Percentiles rank a stretch among this genome's conserved stretches.
phyloP scores from a whole-genome alignment of 2,888 invertebrate species.

The Cotesia congregata region DNA sequence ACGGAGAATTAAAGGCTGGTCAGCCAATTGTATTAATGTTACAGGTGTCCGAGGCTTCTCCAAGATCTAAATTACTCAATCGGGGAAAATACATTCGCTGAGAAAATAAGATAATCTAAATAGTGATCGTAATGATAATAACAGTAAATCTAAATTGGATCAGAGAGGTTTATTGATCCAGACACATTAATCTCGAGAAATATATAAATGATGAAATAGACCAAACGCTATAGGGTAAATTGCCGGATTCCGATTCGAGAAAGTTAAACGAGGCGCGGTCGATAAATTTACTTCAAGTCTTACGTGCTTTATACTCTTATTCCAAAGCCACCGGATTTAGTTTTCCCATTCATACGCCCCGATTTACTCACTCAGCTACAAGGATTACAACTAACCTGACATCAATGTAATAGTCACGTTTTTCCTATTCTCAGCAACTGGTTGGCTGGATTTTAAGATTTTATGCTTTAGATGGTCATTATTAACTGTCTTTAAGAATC shows the following conservation, averaged over 20 bases:
- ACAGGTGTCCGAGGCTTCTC: background rate
- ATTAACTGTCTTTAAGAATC: too few relatives aligned
- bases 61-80: background rate
- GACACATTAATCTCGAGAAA: constrained; percentile 48
- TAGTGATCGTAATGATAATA: background rate
- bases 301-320: background rate
- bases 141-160: constrained; percentile 6
- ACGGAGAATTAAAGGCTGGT: constrained; percentile 12
- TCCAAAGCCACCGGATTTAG: background rate
- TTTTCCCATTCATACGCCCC: too few relatives aligned
- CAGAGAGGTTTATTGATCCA: constrained; percentile 32
- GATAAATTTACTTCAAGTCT: constrained; percentile 32
- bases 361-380: too few relatives aligned
- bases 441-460: background rate
- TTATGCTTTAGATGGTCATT: too few relatives aligned
- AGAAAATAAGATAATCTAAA: too few relatives aligned
- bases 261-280: constrained; percentile 26
- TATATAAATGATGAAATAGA: background rate
- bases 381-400: background rate
- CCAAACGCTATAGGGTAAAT: constrained; percentile 13
- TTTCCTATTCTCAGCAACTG: background rate
- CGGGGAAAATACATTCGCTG: background rate
- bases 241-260: constrained; percentile 24
- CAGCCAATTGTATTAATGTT: constrained; percentile 3
- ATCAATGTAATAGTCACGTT: background rate